Evolutionary conservation across 2,797 vertebrate species (phyloP).

Genomic region (Sebastes dallii): DNA sequence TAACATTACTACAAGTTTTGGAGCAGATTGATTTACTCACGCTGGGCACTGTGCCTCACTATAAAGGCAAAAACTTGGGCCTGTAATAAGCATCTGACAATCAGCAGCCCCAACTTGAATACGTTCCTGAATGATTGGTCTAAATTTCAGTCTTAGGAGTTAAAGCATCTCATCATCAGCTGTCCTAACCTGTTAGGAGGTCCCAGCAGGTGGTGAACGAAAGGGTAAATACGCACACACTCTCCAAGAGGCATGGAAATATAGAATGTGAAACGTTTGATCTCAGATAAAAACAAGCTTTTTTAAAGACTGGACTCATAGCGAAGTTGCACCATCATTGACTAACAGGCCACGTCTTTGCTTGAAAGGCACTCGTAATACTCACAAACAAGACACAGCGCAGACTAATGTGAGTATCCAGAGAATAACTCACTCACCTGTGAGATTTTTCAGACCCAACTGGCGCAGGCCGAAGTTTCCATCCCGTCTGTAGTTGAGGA

Average conservation of each 20-base stretch:
- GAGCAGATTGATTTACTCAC: not conserved
- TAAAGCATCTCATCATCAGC: not conserved
- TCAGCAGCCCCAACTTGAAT: not conserved
- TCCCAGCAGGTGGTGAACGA: not conserved
- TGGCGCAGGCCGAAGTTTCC: constrained; percentile 94
- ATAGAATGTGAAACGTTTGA: not conserved
- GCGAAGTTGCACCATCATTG: not conserved
- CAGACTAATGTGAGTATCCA: not conserved
- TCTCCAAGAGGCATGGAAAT: not conserved
- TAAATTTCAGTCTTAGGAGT: not conserved
- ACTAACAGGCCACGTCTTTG: not conserved
- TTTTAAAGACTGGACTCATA: not conserved
- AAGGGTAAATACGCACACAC: not conserved
- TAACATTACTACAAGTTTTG: not conserved
- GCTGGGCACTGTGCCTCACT: not conserved
- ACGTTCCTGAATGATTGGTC: not conserved
- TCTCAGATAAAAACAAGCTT: not conserved
- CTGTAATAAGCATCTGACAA: not conserved
- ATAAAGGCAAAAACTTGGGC: not conserved
- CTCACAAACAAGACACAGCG: not conserved
- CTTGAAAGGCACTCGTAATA: not conserved
- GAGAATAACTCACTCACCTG: constrained; percentile 74
- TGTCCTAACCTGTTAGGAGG: not conserved
- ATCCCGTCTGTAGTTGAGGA: constrained; percentile 97
- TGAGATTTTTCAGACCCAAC: constrained; percentile 93